These are phyloP conservation scores for Enteromius anoplus DNA, from an alignment of 2,797 vertebrate species.

Conservation along the genomic window DNA sequence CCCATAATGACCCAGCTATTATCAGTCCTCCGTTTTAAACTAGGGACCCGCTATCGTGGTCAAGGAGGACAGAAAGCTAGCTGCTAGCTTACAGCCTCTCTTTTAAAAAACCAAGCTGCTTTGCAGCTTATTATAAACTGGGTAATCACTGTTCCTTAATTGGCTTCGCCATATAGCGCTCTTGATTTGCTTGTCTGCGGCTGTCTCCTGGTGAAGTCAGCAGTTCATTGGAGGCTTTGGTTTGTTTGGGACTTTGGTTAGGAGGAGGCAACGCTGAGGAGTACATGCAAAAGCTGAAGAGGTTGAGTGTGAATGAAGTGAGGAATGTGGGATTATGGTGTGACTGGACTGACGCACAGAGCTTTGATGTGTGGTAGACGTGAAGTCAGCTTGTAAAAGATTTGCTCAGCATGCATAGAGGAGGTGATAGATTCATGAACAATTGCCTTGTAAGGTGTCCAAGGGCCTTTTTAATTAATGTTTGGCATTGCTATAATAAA, in stretches of 20 bases:
- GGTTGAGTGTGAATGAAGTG: conserved; percentile 42
- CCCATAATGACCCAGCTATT: conserved; percentile 73
- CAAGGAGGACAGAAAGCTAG: conserved; percentile 54
- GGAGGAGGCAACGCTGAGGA: conserved; percentile 1
- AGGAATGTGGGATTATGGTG: conserved; percentile 43
- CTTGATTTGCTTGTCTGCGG: conserved; percentile 34
- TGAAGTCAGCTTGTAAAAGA: conserved; percentile 44
- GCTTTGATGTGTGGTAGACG: conserved; percentile 46
- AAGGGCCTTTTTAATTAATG: not conserved
- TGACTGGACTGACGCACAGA: conserved; percentile 39
- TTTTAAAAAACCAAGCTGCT: conserved; percentile 71
- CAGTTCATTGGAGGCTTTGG: not conserved
- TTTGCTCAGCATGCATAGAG: conserved; percentile 12
- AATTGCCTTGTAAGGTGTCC: not conserved
- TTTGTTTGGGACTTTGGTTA: not conserved
- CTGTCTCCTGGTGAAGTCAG: not conserved
- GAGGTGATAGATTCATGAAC: conserved; percentile 30
- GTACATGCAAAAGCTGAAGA: conserved; percentile 35
- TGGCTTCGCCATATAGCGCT: conserved; percentile 44
- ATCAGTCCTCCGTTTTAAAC: conserved; percentile 69
- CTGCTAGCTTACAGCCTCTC: conserved; percentile 53
- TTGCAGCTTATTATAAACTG: conserved; percentile 70
- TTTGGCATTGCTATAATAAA: not conserved
- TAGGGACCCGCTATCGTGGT: conserved; percentile 55
- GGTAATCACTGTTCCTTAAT: conserved; percentile 66